Conservation (phyloP, 2,888 invertebrate species). For the Caenorhabditis wallacei region DNA sequence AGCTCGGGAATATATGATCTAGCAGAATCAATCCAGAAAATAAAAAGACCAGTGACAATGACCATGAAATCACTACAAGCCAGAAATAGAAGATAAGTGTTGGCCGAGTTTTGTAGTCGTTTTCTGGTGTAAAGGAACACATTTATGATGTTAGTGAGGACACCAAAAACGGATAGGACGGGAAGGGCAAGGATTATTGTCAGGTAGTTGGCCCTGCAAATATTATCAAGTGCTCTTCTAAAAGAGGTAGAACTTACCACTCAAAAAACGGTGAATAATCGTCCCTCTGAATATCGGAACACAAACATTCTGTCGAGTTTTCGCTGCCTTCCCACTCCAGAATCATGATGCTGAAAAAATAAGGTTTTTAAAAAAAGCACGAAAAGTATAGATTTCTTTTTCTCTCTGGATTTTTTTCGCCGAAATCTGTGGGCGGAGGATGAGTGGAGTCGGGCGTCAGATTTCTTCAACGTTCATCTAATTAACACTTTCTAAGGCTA, state of each 20-base stretch:
- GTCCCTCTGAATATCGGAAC: slow-evolving; percentile 81
- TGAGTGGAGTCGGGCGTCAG: slow-evolving; percentile 41
- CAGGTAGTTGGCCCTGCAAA: slow-evolving; percentile 72
- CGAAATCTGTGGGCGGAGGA: slow-evolving; percentile 47
- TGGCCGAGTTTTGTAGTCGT: slow-evolving; percentile 76
- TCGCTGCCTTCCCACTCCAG: slow-evolving; percentile 66
- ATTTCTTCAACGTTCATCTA: slow-evolving; percentile 60
- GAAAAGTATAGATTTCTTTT: slow-evolving; percentile 38
- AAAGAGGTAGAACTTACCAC: slow-evolving; percentile 67
- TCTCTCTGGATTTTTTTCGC: neutral
- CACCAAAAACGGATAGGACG: slow-evolving; percentile 82
- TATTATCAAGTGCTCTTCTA: neutral
- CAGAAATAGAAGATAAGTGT: slow-evolving; percentile 82
- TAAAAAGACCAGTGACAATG: slow-evolving; percentile 83
- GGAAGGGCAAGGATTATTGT: slow-evolving; percentile 81
- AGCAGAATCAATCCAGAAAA: slow-evolving; percentile 81
- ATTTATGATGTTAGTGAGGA: slow-evolving; percentile 82
- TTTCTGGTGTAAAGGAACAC: slow-evolving; percentile 81
- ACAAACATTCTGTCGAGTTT: slow-evolving; percentile 77
- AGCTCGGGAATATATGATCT: slow-evolving; percentile 80
- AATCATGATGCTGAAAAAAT: slow-evolving; percentile 70
- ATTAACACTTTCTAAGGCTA: slow-evolving; percentile 30
- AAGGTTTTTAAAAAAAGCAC: neutral
- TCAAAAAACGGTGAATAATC: slow-evolving; percentile 82
- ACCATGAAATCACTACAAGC: slow-evolving; percentile 82